Base-by-base conservation (phyloP, 2,888 invertebrate genomes). In the Cataglyphis rosenhaueri region DNA sequence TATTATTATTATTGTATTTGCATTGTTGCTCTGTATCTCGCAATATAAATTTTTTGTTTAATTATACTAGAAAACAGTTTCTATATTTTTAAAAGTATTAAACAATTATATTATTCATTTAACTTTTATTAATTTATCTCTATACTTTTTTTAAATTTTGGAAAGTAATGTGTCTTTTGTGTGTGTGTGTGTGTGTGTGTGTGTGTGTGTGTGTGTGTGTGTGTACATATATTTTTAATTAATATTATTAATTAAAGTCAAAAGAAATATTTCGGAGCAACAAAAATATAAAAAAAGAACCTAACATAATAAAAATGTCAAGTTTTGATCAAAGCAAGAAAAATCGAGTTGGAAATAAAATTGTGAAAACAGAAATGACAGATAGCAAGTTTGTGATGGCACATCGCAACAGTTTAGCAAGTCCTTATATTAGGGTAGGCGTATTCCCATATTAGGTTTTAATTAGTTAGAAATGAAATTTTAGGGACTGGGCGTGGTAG, bases 381-480 rank as follows among this genome's bases (percentile, higher is more conserved):
- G 48, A 74, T 48, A 64, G 48, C 74, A 48, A 62, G 79, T 32
- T 68, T 12, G 71, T 71, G 44, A 79, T 1, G 15, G 59, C 29
- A 73, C 29, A 71, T 74, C 71, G 76, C 81, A 61, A 41, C 41
- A 76, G 73, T 71, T 81, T 82, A 70, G 29, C 35, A 70, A 59
- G 68, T 38, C 87, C 85, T 84, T 84, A 57, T 52, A 52, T 52
- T 52, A 75, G 84, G 88, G 91, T 93, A 92, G 94, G 94, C 94
- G 94, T 94, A 94, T 93, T 94, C 89, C 91, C 92, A 92, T 94
- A 94, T 94, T 94, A 94, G 93, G 93, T 94, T 94, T 94, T 94
- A 94, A 94, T 94, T 94, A 94, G 94, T 94, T 93, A 93, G 88
- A 89, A 89, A 93, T 93, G 94, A 94, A 94, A 93, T 94, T 94